Evolutionary conservation across 2,113 vertebrate species (phyloP).

Genomic region (Pycnonotus jocosus): DNA sequence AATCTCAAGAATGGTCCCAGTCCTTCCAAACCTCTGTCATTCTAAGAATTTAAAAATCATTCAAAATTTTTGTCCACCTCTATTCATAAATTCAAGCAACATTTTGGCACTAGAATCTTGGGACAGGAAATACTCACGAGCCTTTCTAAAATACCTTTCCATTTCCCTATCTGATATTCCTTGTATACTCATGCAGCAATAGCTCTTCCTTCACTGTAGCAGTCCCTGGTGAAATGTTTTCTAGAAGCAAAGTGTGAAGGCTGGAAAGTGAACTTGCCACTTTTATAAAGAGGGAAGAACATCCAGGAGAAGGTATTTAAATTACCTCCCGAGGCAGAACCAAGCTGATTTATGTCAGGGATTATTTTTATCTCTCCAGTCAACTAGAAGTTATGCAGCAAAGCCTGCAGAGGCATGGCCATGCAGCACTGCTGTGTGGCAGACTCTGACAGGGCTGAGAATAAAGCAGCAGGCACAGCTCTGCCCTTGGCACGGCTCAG

Average conservation of each 20-base stretch:
- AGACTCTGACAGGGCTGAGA: not conserved
- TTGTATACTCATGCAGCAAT: not conserved
- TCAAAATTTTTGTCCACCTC: not conserved
- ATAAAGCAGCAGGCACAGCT: not conserved
- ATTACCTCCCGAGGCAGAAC: constrained; percentile 13
- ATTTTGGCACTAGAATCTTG: not conserved
- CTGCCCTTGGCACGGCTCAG: not conserved
- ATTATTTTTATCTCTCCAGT: constrained; percentile 56
- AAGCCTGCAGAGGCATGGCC: not conserved
- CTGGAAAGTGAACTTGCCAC: not conserved
- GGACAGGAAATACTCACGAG: not conserved
- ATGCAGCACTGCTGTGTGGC: not conserved
- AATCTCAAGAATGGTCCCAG: not conserved
- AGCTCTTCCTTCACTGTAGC: not conserved
- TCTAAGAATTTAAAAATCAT: not conserved
- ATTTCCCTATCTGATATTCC: not conserved
- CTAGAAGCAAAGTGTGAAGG: not conserved
- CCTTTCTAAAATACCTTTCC: not conserved
- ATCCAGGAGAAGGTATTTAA: constrained; percentile 40
- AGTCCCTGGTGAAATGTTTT: not conserved
- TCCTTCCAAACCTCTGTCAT: not conserved
- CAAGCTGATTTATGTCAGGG: constrained; percentile 38
- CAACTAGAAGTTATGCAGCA: constrained; percentile 4
- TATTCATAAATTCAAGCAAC: not conserved
- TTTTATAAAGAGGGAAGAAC: not conserved